Evolutionary conservation across 1,140 invertebrate genomes (phyloP), one percentile per base, ranked within the genome.

Genomic region (Lucilia cuprina): DNA sequence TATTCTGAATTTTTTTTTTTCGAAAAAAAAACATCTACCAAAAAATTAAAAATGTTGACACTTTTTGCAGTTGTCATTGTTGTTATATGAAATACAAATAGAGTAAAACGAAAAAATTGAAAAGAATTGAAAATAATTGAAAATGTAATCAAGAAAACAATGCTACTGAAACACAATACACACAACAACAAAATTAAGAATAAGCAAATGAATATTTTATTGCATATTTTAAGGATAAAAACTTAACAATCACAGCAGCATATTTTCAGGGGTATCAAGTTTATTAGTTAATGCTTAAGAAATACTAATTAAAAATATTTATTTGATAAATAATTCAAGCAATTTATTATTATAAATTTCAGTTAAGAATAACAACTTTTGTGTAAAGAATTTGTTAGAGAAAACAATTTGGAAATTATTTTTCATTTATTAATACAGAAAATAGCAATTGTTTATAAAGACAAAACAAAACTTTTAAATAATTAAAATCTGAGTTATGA

Each of bases 91-190:
- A 21, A 49, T 49, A 50, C 8, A 80, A 80, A 4, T 21, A 80
- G 47, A 77, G 74, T n/a, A n/a, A n/a, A n/a, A 30, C 1, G 3
- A 30, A 30, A 30, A 80, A 80, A 80, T 21, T 80, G 74, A 50
- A 21, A 80, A 80, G 65, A 70, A 70, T 70, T 70, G 65, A 21
- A 80, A 80, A 80, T 80, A 80, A 80, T 80, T 80, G 77, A 80
- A 80, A 80, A 80, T 80, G 77, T 80, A 50, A 80, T 80, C 41
- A 80, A 80, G 21, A 49, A 25, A 50, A 80, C 77, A 80, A 80
- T 25, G 77, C 25, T 21, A 80, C 77, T 49, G 17, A 9, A 21
- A 7, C 75, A 47, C 7, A 12, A 75, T 25, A 21, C 70, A 35
- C 25, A 30, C 34, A 0, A 14, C 25, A 75, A 75, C 2, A 17